These are phyloP conservation scores for Agonopterix heracliana DNA, from an alignment of 2,888 invertebrate genomes.

Conservation along the genomic window DNA sequence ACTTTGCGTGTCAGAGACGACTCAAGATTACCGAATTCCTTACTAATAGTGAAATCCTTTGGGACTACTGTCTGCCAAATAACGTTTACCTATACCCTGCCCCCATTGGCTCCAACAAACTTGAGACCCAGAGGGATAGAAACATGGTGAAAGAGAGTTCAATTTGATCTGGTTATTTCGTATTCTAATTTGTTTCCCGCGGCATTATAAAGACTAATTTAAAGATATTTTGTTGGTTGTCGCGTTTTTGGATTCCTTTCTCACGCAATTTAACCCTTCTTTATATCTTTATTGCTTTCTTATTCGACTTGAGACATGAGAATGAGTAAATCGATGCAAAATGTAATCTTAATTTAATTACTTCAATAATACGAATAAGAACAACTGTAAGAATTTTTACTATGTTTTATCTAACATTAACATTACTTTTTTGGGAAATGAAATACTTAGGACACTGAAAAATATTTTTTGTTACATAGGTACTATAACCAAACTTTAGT, in stretches of 20 bases:
- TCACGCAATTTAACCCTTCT: conserved; percentile 24
- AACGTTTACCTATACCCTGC: conserved; percentile 1
- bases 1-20: conserved; percentile 35
- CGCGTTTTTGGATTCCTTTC: conserved; percentile 42
- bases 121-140: conserved; percentile 2
- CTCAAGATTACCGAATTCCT: conserved; percentile 60
- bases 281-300: background rate
- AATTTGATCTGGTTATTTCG: conserved; percentile 8
- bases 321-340: background rate
- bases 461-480: too few relatives aligned
- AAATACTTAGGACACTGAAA: too few relatives aligned
- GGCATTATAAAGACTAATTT: conserved; percentile 22
- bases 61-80: background rate
- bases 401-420: background rate
- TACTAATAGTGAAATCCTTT: conserved; percentile 19
- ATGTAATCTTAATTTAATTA: too few relatives aligned
- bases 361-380: background rate
- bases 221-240: conserved; percentile 26
- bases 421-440: too few relatives aligned
- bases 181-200: conserved; percentile 17
- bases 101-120: conserved; percentile 4
- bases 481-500: too few relatives aligned
- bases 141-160: background rate
- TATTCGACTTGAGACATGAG: background rate
- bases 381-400: background rate